Evolutionary conservation across 2,888 invertebrate species (phyloP).

Genomic region (Sinelater perroti): DNA sequence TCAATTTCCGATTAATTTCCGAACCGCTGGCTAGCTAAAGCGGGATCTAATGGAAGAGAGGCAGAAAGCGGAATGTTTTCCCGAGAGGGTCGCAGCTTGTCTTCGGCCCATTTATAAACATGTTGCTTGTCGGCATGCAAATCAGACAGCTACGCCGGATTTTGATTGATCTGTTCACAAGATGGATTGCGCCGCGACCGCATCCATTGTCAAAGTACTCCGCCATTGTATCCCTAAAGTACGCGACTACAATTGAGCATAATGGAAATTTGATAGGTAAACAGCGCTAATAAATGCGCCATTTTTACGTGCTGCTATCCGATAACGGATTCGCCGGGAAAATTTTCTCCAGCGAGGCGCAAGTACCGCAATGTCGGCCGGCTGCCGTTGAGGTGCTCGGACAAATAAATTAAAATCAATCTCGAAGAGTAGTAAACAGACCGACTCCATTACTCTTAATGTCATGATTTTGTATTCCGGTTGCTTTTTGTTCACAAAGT

Average conservation of each 20-base stretch:
- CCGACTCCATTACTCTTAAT: slow-evolving; percentile 39
- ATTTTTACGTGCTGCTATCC: slow-evolving; percentile 21
- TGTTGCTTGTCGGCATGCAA: slow-evolving; percentile 62
- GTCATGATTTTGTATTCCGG: slow-evolving; percentile 38
- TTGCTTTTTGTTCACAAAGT: slow-evolving; percentile 40
- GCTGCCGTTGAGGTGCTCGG: slow-evolving; percentile 18
- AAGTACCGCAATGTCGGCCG: slow-evolving; percentile 7
- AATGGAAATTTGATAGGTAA: slow-evolving; percentile 31
- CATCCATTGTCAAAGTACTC: slow-evolving; percentile 54
- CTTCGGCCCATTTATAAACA: slow-evolving; percentile 62
- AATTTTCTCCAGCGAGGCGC: background rate
- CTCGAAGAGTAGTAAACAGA: slow-evolving; percentile 38
- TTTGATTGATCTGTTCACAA: slow-evolving; percentile 63
- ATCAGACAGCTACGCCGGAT: slow-evolving; percentile 60
- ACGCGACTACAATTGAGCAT: slow-evolving; percentile 39
- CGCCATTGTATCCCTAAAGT: slow-evolving; percentile 49
- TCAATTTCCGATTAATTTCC: slow-evolving; percentile 1
- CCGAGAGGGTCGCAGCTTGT: slow-evolving; percentile 51
- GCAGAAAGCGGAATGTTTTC: slow-evolving; percentile 40
- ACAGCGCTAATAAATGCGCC: slow-evolving; percentile 13
- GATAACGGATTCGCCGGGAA: too few relatives aligned
- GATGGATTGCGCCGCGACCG: slow-evolving; percentile 60
- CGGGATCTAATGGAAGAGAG: slow-evolving; percentile 11
- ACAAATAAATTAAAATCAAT: slow-evolving; percentile 37
- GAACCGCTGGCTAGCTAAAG: background rate